Conservation (phyloP, 2,888 invertebrate species). For the Polymixis lichenea region DNA sequence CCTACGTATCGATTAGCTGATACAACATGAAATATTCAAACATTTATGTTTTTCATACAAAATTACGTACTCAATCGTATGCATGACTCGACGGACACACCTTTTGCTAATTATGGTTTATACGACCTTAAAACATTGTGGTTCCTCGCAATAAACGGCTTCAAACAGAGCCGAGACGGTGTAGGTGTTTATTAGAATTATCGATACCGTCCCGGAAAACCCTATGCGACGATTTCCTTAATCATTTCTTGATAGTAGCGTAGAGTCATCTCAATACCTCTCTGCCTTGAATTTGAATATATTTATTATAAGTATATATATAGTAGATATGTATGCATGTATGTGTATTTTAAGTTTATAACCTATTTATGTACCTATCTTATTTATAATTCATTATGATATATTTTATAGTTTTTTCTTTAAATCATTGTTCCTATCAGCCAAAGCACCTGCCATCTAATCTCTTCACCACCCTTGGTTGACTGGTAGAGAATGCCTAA, state of each 20-base stretch:
- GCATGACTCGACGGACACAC: constrained; percentile 1
- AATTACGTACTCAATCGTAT: neutral
- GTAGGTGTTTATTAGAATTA: constrained; percentile 24
- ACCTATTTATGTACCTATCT: too few relatives aligned
- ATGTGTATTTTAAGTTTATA: too few relatives aligned
- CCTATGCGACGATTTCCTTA: constrained; percentile 18
- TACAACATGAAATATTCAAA: neutral
- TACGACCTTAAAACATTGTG: constrained; percentile 26
- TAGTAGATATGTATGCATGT: too few relatives aligned
- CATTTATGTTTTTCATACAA: neutral
- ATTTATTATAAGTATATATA: too few relatives aligned
- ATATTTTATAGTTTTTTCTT: too few relatives aligned
- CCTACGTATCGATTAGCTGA: neutral
- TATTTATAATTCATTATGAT: too few relatives aligned
- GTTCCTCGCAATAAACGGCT: constrained; percentile 39
- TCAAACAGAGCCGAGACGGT: constrained; percentile 47
- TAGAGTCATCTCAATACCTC: too few relatives aligned
- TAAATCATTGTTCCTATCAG: too few relatives aligned
- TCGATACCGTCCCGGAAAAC: constrained; percentile 12
- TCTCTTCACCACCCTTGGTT: too few relatives aligned
- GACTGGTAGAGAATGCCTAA: too few relatives aligned
- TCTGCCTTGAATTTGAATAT: too few relatives aligned
- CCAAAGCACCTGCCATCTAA: too few relatives aligned
- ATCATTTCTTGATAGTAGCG: constrained; percentile 12
- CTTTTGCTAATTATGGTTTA: constrained; percentile 47